phyloP scores from a whole-genome alignment of 2,113 vertebrate genomes.

The Myanophis thanlyinensis region DNA sequence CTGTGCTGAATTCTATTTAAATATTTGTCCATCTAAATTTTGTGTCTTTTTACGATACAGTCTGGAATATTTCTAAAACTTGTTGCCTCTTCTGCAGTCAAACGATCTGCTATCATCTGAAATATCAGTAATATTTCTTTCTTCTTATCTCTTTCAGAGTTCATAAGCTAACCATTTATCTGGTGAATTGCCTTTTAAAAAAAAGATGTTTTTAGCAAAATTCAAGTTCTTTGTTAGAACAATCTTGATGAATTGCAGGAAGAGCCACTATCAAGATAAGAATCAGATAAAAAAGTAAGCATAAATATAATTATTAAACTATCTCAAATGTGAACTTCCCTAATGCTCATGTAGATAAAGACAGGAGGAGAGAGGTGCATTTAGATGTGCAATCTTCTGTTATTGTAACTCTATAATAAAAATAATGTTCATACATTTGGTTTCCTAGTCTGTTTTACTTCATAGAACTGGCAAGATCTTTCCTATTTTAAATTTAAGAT shows the following conservation, averaged over 20 bases:
- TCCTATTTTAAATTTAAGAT: neutral
- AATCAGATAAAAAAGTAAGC: neutral
- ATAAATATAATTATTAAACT: neutral
- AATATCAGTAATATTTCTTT: neutral
- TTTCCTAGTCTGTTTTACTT: neutral
- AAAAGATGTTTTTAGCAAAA: neutral
- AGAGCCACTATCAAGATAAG: neutral
- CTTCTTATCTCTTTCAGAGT: neutral
- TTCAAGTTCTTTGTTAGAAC: neutral
- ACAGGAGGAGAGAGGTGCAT: neutral
- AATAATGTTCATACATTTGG: neutral
- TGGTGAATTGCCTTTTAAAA: neutral
- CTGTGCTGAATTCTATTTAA: neutral
- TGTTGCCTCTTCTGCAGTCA: neutral
- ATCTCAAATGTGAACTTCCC: neutral
- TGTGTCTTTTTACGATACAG: neutral
- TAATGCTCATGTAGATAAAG: neutral
- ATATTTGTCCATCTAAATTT: neutral
- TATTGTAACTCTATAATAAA: neutral
- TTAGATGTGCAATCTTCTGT: neutral
- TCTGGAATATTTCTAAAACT: neutral
- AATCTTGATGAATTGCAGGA: neutral
- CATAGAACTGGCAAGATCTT: neutral
- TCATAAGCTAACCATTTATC: neutral
- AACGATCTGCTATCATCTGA: neutral